Evolutionary conservation across 2,888 invertebrate genomes (phyloP).

Genomic region (Acronicta psi): DNA sequence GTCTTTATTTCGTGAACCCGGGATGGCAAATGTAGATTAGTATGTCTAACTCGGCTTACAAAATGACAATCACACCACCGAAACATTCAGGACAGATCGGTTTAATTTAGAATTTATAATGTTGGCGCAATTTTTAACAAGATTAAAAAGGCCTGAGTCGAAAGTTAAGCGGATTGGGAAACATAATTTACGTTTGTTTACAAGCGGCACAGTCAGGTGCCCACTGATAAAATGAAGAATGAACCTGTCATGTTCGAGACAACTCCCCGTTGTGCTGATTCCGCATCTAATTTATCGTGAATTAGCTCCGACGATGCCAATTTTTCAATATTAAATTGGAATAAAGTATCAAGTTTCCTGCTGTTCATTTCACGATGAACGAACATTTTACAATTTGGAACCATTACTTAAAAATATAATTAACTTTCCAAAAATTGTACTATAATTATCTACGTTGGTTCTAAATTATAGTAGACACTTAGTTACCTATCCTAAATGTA

Average conservation of each 20-base stretch:
- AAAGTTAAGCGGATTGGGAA: conserved; percentile 72
- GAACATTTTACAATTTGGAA: background rate
- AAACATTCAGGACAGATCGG: conserved; percentile 37
- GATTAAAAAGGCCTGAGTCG: conserved; percentile 68
- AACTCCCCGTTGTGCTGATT: conserved; percentile 37
- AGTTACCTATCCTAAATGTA: conserved; percentile 2
- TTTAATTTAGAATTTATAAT: conserved; percentile 61
- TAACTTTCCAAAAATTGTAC: no score
- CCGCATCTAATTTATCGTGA: conserved; percentile 40
- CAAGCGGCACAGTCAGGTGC: conserved; percentile 51
- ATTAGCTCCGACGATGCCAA: conserved; percentile 30
- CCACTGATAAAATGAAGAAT: conserved; percentile 58
- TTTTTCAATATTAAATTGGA: conserved; percentile 32
- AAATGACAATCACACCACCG: conserved; percentile 42
- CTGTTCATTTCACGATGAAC: conserved; percentile 3
- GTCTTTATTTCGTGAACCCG: conserved; percentile 21
- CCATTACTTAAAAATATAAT: background rate
- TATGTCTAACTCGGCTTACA: conserved; percentile 19
- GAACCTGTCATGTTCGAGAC: conserved; percentile 42
- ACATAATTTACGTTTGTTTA: conserved; percentile 70
- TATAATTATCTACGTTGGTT: background rate
- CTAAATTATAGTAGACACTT: background rate
- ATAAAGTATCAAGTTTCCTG: conserved; percentile 7
- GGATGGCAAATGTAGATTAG: conserved; percentile 36
- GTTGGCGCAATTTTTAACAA: conserved; percentile 68